phyloP scores from a whole-genome alignment of 2,113 vertebrate genomes.

The Scopus umbretta region DNA sequence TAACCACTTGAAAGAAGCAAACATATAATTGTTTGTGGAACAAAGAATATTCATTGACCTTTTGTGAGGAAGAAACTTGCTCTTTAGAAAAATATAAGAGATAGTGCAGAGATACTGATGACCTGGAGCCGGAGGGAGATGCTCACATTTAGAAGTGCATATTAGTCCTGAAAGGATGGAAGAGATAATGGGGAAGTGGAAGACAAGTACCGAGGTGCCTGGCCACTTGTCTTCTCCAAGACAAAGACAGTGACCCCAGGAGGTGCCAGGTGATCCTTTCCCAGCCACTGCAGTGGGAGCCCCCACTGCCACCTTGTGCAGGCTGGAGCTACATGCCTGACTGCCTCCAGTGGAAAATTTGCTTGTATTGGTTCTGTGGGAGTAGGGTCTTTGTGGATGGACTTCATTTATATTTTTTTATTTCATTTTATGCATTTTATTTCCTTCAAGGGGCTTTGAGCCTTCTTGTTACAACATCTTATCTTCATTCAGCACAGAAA shows the following conservation, averaged over 20 bases:
- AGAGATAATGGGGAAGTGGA: neutral
- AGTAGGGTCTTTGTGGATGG: neutral
- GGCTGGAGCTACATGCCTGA: fast-evolving
- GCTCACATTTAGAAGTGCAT: neutral
- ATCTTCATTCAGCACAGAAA: neutral
- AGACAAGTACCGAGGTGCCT: neutral
- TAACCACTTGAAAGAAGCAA: conserved; percentile 25
- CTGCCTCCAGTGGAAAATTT: neutral
- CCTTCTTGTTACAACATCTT: neutral
- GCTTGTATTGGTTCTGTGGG: neutral
- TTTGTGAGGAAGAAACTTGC: neutral
- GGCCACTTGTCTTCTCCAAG: neutral
- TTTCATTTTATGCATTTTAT: neutral
- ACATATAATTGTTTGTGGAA: neutral
- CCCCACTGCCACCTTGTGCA: neutral
- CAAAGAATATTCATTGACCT: neutral
- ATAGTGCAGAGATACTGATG: neutral
- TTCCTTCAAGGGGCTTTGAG: neutral
- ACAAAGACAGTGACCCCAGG: neutral
- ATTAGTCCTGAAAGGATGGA: neutral
- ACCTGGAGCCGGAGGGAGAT: neutral
- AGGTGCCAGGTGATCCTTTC: neutral
- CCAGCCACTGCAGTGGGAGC: neutral
- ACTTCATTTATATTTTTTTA: neutral
- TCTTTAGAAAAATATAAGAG: neutral